Evolutionary conservation across 2,888 invertebrate genomes (phyloP).

Genomic region (Pachydiplax longipennis): DNA sequence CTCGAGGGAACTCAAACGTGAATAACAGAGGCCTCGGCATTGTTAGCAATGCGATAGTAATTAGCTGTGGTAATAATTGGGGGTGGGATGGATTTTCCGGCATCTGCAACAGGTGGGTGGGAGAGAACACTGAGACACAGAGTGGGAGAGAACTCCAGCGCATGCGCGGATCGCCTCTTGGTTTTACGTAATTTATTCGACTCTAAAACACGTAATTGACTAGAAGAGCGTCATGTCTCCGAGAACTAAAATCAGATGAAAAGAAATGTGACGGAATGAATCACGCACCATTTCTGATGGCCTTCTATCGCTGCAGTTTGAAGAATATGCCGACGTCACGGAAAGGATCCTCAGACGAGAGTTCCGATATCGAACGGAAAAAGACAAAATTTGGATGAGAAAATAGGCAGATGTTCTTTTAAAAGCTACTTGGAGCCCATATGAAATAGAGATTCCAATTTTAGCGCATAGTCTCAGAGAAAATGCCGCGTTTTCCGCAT

Average conservation of each 20-base stretch:
- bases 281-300: neutral
- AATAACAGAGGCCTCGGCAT: neutral
- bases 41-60: neutral
- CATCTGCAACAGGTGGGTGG: neutral
- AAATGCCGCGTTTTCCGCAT: too few relatives aligned
- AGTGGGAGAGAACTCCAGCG: neutral
- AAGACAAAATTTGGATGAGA: too few relatives aligned
- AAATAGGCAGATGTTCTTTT: too few relatives aligned
- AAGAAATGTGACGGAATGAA: neutral
- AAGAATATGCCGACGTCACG: neutral
- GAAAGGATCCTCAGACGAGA: neutral
- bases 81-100: neutral
- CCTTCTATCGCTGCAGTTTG: neutral
- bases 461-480: too few relatives aligned
- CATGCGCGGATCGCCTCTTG: neutral
- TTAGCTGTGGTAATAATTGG: neutral
- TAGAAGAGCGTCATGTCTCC: neutral
- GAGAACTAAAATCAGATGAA: neutral
- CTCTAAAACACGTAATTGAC: neutral
- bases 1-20: too few relatives aligned
- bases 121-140: neutral
- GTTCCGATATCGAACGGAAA: too few relatives aligned
- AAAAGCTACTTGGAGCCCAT: too few relatives aligned
- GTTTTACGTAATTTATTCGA: conserved; percentile 1
- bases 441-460: too few relatives aligned